Evolutionary conservation across 37 sponge, comb jelly and placozoan species (phyloP), one percentile per base, ranked within the genome.

Genomic region (Halichondria panicea): DNA sequence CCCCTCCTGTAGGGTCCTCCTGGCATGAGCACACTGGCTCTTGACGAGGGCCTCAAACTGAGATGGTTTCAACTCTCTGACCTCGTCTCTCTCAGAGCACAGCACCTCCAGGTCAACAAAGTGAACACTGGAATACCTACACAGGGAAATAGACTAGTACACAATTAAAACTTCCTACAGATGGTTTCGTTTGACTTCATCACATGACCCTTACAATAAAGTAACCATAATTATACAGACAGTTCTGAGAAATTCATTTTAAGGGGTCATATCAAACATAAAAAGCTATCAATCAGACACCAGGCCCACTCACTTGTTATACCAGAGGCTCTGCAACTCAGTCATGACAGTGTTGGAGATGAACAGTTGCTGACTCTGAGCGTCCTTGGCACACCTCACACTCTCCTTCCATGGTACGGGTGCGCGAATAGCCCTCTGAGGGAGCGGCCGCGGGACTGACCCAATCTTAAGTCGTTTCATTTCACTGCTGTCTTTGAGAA

Each of bases 331-430:
- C 65, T 93, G 83, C 32, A 96, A 56, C 66, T 80, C 70, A 0
- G 55, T 52, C 82, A 92, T 77, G 33, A 96, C 75, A 3, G 39
- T 42, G 57, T 86, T 93, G 67, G 84, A 85, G 39, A 75, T 77
- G 71, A 96, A 96, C 43, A 96, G 82, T 40, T 89, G 93, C 25
- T 48, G 24, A 8, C 25, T 27, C 24, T 89, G 90, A 12, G 63
- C 43, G 55, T 81, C 82, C 25, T 37, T 8, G 12, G 84, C 66
- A 36, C 52, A 50, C 12, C 15, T 24, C 52, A 80, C 30, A 30
- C 48, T 71, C 7, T 64, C 58, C 45, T 89, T 91, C 96, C 96
- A 96, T 1, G 93, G 96, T 1, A 96, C 82, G 27, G 96, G 96
- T 18, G 96, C 93, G 21, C 96, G 71, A n/a, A 89, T 75, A 0